phyloP scores from a whole-genome alignment of 1,140 invertebrate species.

The Idris sp. region DNA sequence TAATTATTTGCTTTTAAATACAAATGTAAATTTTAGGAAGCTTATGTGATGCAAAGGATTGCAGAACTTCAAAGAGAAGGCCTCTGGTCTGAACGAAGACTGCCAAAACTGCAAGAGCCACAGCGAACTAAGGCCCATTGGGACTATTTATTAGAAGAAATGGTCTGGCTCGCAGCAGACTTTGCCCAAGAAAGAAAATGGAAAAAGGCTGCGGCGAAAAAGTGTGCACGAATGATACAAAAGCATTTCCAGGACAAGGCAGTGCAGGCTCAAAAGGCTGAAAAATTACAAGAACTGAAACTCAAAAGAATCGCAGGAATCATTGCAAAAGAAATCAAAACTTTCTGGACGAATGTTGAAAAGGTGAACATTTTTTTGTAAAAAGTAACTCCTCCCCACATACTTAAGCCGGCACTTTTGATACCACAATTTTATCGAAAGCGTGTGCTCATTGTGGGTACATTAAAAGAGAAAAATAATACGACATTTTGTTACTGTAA shows the following conservation, averaged over 20 bases:
- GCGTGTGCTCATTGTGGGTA: conserved; percentile 79
- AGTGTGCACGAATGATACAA: conserved; percentile 94
- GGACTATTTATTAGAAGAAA: conserved; percentile 99
- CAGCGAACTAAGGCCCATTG: conserved; percentile 95
- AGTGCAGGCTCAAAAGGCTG: conserved; percentile 90
- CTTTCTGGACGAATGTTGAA: conserved; percentile 98
- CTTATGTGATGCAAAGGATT: conserved; percentile 94
- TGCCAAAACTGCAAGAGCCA: conserved; percentile 96
- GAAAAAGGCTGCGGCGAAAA: conserved; percentile 97
- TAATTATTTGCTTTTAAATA: no score
- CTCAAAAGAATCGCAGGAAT: conserved; percentile 91
- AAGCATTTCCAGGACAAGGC: conserved; percentile 98
- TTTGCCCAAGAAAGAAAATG: conserved; percentile 98
- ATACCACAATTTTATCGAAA: conserved; percentile 66
- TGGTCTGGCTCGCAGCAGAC: conserved; percentile 98
- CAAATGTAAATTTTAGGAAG: conserved; percentile 88
- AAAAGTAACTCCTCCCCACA: no score
- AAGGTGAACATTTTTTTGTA: no score
- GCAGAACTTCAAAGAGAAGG: conserved; percentile 92
- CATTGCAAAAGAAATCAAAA: conserved; percentile 94
- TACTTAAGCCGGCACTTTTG: conserved; percentile 77
- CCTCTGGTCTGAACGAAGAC: conserved; percentile 93
- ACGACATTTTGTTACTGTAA: conserved; percentile 43
- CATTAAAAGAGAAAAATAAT: conserved; percentile 66
- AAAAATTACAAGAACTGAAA: conserved; percentile 93